Base-by-base conservation (phyloP, 2,113 vertebrate species). In the Sinocyclocheilus grahami region DNA sequence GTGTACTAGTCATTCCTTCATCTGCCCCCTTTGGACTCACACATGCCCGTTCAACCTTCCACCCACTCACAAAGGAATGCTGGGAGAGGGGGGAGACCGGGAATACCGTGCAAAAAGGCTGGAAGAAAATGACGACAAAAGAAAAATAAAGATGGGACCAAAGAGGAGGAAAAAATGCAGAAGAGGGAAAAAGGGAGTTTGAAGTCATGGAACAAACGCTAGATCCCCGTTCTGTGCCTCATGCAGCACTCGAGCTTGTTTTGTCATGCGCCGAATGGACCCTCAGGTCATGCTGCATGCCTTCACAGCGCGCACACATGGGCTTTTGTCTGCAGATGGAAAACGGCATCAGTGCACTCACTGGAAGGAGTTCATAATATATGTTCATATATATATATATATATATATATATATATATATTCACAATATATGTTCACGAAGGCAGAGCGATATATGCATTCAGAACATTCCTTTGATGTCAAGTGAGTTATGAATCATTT, bases 11-110 rank as follows among this genome's bases (percentile, higher is more conserved):
- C 72, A 82, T 82, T 48, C 46, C 11, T 48, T 48, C 46, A 48
- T 80, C 63, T 82, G 76, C 42, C 78, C 86, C 83, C 55, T 67
- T 63, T 71, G 74, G 72, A 78, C 86, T 82, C 79, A 84, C 80
- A 89, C 55, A 82, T 87, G 86, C 85, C 83, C 88, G 42, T 80
- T 89, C 27, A 60, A 85, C 86, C 86, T 86, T 86, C 86, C 88
- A 53, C 88, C 88, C 88, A 89, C 88, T 75, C 67, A 78, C 79
- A 74, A 71, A 87, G 42, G 69, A 75, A 85, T 77, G 62, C 42
- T 20, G 39, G n/a, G 37, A 46, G 72, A 12, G 84, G 16, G 65
- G n/a, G 46, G 46, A 11, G 46, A 37, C 18, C 3, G 0, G 46
- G 42, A 37, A 69, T 24, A 39, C 39, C 42, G 11, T 46, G 67